These are phyloP conservation scores for Chymomyza costata DNA, from an alignment of 1,140 invertebrate genomes.

Conservation along the genomic window DNA sequence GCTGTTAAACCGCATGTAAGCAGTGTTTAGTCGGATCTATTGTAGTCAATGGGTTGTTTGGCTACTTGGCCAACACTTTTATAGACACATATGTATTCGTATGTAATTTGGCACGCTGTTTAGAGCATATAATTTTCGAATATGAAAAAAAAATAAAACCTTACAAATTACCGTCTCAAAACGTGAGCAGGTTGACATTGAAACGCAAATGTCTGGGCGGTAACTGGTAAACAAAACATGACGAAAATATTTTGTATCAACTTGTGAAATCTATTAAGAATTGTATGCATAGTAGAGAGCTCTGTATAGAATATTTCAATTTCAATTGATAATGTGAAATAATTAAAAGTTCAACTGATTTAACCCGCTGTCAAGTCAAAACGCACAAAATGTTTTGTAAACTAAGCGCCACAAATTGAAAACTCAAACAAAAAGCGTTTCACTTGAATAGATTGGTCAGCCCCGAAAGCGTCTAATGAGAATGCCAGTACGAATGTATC, in stretches of 20 bases:
- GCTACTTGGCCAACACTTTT: slow-evolving; percentile 29
- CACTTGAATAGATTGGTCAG: slow-evolving; percentile 11
- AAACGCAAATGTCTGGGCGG: slow-evolving; percentile 45
- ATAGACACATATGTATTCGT: slow-evolving; percentile 25
- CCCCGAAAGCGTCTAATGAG: slow-evolving; percentile 5
- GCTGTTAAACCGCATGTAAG: too few species aligned
- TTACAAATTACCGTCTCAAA: slow-evolving; percentile 60
- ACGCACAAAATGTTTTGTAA: too few species aligned
- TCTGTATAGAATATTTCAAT: slow-evolving; percentile 41
- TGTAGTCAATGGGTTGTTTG: too few species aligned
- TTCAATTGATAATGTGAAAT: slow-evolving; percentile 66
- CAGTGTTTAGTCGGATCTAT: too few species aligned
- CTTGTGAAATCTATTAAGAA: slow-evolving; percentile 35
- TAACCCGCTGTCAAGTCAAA: slow-evolving; percentile 31
- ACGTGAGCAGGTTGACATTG: slow-evolving; percentile 62
- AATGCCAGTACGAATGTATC: too few species aligned
- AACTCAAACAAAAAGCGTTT: slow-evolving; percentile 38
- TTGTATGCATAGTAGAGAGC: slow-evolving; percentile 1
- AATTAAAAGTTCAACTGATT: slow-evolving; percentile 62
- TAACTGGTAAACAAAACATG: slow-evolving; percentile 19
- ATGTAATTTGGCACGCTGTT: slow-evolving; percentile 62
- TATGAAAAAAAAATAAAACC: slow-evolving; percentile 29
- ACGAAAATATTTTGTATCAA: slow-evolving; percentile 18
- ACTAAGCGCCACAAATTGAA: slow-evolving; percentile 32
- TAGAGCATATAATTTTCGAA: slow-evolving; percentile 58